phyloP scores from a whole-genome alignment of 2,113 vertebrate genomes.

The Orthonyx spaldingii region DNA sequence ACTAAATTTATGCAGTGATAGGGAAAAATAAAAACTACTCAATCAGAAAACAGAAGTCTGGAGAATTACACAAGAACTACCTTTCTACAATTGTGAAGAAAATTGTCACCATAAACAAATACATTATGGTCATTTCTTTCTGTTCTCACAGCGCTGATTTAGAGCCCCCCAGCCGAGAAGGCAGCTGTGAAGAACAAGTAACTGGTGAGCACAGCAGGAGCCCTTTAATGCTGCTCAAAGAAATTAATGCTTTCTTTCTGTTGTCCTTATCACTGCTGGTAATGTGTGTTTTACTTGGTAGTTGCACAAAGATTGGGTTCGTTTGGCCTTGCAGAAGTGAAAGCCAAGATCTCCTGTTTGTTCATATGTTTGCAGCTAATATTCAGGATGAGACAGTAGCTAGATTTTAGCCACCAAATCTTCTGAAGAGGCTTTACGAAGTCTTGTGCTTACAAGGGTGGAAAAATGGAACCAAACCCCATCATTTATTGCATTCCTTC shows the following conservation, averaged over 20 bases:
- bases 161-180: constrained; percentile 64
- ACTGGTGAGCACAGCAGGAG: constrained; percentile 50
- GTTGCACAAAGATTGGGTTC: neutral
- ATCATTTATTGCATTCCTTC: accelerated
- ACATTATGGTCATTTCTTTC: constrained; percentile 44
- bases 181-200: constrained; percentile 58
- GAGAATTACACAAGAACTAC: constrained; percentile 4
- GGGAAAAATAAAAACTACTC: neutral
- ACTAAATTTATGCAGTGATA: neutral
- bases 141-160: constrained; percentile 49
- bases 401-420: neutral
- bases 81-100: constrained; percentile 22
- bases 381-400: neutral
- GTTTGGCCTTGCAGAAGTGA: neutral
- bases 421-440: neutral
- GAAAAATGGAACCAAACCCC: neutral
- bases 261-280: constrained; percentile 41
- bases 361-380: neutral
- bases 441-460: neutral
- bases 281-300: constrained; percentile 18
- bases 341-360: neutral
- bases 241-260: constrained; percentile 56
- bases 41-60: neutral
- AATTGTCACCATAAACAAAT: neutral
- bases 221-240: constrained; percentile 29